Base-by-base conservation (phyloP, 2,888 invertebrate species). In the Rapana venosa region DNA sequence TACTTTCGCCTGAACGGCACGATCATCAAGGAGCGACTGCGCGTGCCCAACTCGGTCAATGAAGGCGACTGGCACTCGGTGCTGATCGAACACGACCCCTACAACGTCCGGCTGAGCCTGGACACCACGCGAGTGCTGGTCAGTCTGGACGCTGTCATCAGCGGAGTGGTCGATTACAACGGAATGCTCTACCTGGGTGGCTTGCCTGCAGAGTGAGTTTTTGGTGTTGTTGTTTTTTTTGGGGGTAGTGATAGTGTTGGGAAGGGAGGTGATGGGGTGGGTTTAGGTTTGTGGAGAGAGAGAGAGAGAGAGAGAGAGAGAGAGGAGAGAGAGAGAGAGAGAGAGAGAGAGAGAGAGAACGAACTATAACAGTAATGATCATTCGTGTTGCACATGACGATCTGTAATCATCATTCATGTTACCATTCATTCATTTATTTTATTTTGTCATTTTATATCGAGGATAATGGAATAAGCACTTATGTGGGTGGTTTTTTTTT, bases 11-110 rank as follows among this genome's bases (percentile, higher is more conserved):
- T 94, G 87, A 92, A 93, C 56, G 90, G 91, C 17, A 90, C 92
- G 36, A 86, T 91, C 32, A 92, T 93, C 20, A 98, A 98, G 95
- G 96, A 98, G 91, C 98, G 98, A 85, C 98, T 99, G 91, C 97
- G 97, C 94, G 98, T 98, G 5, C 97, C 97, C 92, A 97, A 98
- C 85, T 97, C 98, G 95, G 97, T 99, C 87, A 98, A 98, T 95
- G 98, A 98, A 88, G 99, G 98, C 0, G 98, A 98, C 96, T 99
- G 99, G 99, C 99, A 99, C 96, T 98, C 98, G 96, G 97, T 99
- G 92, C 98, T 98, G 98, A 98, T 99, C 91, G 98, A 99, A 96
- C 98, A 98, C 95, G 98, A 98, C 96, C 98, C 98, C 95, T 98
- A 98, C 96, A 98, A 95, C 88, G 91, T 94, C 15, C 91, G 94